Percentiles rank a stretch among this genome's conserved stretches.
These are phyloP conservation scores for Gobius niger DNA, from an alignment of 2,113 vertebrate species.

Conservation along the genomic window DNA sequence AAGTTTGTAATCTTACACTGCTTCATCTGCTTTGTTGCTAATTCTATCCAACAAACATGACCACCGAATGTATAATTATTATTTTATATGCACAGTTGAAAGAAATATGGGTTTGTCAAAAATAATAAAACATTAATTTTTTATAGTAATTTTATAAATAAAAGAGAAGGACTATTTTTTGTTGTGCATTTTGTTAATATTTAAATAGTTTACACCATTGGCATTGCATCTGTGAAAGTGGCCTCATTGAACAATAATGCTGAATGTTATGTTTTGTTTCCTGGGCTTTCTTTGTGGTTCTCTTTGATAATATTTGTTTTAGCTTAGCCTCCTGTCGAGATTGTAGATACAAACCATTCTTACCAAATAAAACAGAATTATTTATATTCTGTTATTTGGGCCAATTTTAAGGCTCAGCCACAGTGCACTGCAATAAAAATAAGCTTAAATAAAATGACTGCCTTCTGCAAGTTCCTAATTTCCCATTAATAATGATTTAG, in stretches of 20 bases:
- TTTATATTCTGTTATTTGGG: background rate
- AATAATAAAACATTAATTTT: too few relatives aligned
- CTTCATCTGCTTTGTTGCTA: too few relatives aligned
- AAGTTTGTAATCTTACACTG: too few relatives aligned
- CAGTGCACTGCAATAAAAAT: conserved; percentile 20
- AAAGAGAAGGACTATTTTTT: too few relatives aligned
- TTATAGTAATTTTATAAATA: too few relatives aligned
- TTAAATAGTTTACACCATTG: conserved; percentile 5
- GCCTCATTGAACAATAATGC: background rate
- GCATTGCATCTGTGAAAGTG: conserved; percentile 1
- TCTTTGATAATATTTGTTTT: background rate
- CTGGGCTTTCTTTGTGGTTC: background rate
- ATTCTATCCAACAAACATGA: too few relatives aligned
- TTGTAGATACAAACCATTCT: background rate
- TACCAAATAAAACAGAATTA: background rate
- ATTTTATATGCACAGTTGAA: too few relatives aligned
- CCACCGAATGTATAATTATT: too few relatives aligned
- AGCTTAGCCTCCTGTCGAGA: background rate
- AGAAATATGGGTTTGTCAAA: too few relatives aligned
- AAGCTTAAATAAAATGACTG: conserved; percentile 32
- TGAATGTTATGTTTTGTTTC: background rate
- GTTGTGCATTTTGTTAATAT: conserved; percentile 2
- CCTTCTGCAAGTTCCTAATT: conserved; percentile 12
- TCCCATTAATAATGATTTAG: conserved; percentile 44
- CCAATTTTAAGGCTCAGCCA: background rate